These are phyloP conservation scores for Disparrhopalites patrizii DNA, from an alignment of 2,888 invertebrate genomes.

Conservation along the genomic window DNA sequence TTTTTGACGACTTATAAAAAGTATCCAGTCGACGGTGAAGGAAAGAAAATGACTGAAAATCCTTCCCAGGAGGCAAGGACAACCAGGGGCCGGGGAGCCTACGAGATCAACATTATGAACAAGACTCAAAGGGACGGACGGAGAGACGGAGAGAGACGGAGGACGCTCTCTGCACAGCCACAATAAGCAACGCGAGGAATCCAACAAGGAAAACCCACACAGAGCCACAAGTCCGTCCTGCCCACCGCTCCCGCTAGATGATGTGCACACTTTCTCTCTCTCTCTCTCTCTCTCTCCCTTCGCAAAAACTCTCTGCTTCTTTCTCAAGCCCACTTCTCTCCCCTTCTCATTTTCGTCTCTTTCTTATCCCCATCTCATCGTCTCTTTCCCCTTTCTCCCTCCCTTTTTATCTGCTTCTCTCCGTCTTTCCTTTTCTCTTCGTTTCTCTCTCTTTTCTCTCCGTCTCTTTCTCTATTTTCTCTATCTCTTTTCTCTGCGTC, in stretches of 20 bases:
- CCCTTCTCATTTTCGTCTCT: not conserved
- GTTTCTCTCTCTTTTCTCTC: no score
- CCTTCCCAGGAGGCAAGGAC: conserved; percentile 14
- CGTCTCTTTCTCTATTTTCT: no score
- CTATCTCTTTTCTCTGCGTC: no score
- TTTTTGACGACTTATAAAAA: conserved; percentile 10
- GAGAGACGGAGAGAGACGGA: no score
- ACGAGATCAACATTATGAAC: conserved; percentile 9
- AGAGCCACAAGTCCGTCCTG: not conserved
- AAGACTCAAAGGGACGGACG: conserved; percentile 7
- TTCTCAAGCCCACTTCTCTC: not conserved
- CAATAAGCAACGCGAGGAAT: not conserved
- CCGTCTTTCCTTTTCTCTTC: no score
- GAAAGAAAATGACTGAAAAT: conserved; percentile 11
- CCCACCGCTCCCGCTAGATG: conserved; percentile 1
- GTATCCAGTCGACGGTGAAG: conserved; percentile 10
- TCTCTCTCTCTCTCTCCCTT: conserved; percentile 2
- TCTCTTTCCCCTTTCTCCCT: not conserved
- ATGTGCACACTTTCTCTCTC: not conserved
- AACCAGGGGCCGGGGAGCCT: conserved; percentile 17
- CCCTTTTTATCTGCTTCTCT: not conserved
- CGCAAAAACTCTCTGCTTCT: not conserved
- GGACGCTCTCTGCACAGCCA: not conserved
- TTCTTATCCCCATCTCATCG: not conserved
- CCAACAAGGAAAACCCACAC: conserved; percentile 1